Base-by-base conservation (phyloP, 2,797 vertebrate species). In the Atherinosoma microstoma region DNA sequence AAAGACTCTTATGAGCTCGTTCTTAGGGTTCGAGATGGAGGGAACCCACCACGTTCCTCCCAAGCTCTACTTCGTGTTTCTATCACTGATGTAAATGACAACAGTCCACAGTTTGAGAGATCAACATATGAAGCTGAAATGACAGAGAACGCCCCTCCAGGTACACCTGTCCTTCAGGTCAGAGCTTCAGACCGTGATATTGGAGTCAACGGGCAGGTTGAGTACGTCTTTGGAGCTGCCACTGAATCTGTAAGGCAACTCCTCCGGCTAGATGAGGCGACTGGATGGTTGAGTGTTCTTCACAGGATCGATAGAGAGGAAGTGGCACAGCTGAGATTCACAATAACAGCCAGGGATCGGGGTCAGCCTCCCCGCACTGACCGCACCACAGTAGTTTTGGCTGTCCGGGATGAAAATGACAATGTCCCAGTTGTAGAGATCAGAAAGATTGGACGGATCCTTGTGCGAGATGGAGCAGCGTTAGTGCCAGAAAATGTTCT, bases 11-110 rank as follows among this genome's bases (percentile, higher is more conserved):
- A 98, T 11, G 98, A 99, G 82, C 94, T 99, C 29, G 95, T 96
- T 72, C 96, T 99, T 22, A 92, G 96, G 13, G 98, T 98, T 59
- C 88, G 97, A 66, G 98, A 99, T 54, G 98, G 98, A 0, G 98
- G 98, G 0, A 97, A 95, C 32, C 97, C 97, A 0, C 91, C 97
- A 0, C 95, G 98, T 2, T 99, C 98, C 56, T 98, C 97, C 0
- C 97, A 98, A 86, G 97, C 98, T 3, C 93, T 98, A 83, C 95
- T 99, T 35, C 92, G 98, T 4, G 96, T 99, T n/a, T 94, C 98
- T 47, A 98, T 99, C 90, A 98, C 98, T 3, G 98, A 99, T 53
- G 96, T 99, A 54, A 99, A 99, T 8, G 98, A 99, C 91, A 99
- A 99, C 93, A 98, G 95, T 74, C 98, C 98, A 2, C 96, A 95